phyloP scores from a whole-genome alignment of 2,888 invertebrate species.

The Dasysyrphus albostriatus region DNA sequence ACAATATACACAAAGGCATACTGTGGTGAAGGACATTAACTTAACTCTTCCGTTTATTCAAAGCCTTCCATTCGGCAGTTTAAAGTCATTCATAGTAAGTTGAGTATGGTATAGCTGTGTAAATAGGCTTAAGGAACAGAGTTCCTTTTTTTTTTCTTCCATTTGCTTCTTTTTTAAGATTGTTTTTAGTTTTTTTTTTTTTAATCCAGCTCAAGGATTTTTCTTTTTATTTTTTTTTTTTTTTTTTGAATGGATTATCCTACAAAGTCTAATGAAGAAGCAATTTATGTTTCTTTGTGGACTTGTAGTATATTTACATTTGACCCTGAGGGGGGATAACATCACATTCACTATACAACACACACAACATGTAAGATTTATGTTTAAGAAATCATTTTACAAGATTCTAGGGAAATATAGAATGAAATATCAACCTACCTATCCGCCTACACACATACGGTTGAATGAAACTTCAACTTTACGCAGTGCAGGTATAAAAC shows the following conservation, averaged over 20 bases:
- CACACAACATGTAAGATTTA: not conserved
- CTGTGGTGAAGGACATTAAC: conserved; percentile 70
- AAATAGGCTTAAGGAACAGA: conserved; percentile 71
- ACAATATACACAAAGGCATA: conserved; percentile 34
- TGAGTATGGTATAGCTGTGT: conserved; percentile 28
- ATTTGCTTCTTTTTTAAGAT: conserved; percentile 25
- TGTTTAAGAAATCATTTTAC: conserved; percentile 19
- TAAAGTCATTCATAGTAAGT: conserved; percentile 63
- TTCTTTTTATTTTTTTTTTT: conserved; percentile 32
- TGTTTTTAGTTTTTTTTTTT: conserved; percentile 42
- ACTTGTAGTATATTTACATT: conserved; percentile 60
- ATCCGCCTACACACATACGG: too few species aligned
- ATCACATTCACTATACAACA: not conserved
- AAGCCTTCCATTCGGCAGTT: conserved; percentile 38
- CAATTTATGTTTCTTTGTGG: conserved; percentile 67
- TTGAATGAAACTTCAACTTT: not conserved
- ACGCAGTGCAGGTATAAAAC: conserved; percentile 5
- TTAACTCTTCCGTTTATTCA: conserved; percentile 73
- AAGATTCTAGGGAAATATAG: not conserved
- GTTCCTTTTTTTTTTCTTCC: not conserved
- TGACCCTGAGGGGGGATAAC: conserved; percentile 36
- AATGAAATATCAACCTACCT: not conserved
- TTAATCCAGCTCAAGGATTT: conserved; percentile 71
- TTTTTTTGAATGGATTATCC: conserved; percentile 69
- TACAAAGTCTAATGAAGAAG: conserved; percentile 75